Base-by-base conservation (phyloP, 2,888 invertebrate species). In the Galerucella pusilla region DNA sequence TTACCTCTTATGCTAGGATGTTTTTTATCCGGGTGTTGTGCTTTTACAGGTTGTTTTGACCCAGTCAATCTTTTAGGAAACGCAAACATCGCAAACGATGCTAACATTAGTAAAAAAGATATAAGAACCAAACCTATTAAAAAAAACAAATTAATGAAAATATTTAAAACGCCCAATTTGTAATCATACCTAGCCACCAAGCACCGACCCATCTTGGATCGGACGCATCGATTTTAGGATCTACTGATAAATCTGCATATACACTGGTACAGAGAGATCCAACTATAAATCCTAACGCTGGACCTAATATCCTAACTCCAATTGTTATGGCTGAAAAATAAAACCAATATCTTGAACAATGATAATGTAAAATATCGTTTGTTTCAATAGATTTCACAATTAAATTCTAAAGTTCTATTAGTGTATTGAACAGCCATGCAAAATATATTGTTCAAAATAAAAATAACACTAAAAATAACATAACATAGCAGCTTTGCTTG, bases 141-240 rank as follows among this genome's bases (percentile, higher is more conserved):
- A 77, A 75, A n/a, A 88, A 75, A 65, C 86, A 10, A 10, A 77
- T 73, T 45, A 25, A 28, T 64, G n/a, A 69, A 75, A 46, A 65
- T 25, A 66, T 60, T 54, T 57, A 35, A 57, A 57, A 54, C 11
- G 6, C 35, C 4, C 7, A 57, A 57, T 20, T 57, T 57, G 10
- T 20, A 66, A 42, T 7, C 9, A 57, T 89, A 91, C 96, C 97
- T 75, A 98, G 90, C 98, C 98, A 98, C 98, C 98, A 98, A 63
- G 98, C 98, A 68, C 98, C 97, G 66, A 98, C 94, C 97, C 97
- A 98, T 87, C 94, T 90, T 5, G 96, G 95, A 88, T 97, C 96
- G 59, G 91, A 91, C 68, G 93, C 92, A 80, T 93, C 92, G 83
- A 94, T 94, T 79, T 92, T 93, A 0, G 95, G 94, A 85, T 92